Conservation (phyloP, 1,140 invertebrate genomes). For the Caenorhabditis brenneri region DNA sequence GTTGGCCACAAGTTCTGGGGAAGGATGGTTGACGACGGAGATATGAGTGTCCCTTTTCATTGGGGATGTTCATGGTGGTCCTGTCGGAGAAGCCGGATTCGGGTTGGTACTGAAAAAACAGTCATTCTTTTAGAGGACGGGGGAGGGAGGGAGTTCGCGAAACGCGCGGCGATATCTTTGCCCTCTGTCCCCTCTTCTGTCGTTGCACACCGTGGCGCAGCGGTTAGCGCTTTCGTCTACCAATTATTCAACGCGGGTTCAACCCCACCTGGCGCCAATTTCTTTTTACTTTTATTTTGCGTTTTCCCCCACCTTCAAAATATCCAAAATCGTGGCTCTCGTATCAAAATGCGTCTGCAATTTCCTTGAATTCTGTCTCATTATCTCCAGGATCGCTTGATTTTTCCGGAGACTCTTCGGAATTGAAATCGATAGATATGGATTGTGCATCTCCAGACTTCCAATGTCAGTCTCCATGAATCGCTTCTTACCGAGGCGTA, state of each 20-base stretch:
- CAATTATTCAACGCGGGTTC: no score
- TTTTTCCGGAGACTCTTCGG: constrained; percentile 44
- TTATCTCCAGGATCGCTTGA: not conserved
- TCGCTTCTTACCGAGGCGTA: constrained; percentile 5
- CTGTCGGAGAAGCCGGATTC: not conserved
- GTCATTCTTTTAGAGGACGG: no score
- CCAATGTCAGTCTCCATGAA: constrained; percentile 38
- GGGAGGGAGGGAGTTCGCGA: no score
- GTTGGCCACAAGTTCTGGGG: not conserved
- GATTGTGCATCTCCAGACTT: constrained; percentile 49
- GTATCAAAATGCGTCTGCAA: constrained; percentile 56
- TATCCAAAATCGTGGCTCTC: constrained; percentile 51
- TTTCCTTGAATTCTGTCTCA: constrained; percentile 48
- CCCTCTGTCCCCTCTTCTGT: no score
- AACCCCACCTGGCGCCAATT: no score
- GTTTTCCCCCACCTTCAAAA: constrained; percentile 43
- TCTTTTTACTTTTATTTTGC: no score
- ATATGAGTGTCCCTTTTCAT: not conserved
- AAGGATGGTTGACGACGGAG: not conserved
- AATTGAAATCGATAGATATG: constrained; percentile 48
- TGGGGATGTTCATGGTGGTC: not conserved
- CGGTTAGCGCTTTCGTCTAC: no score
- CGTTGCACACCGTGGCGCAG: no score
- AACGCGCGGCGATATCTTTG: no score
- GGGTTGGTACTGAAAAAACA: not conserved